Conservation (phyloP, 2,113 vertebrate species). For the Myodes glareolus region DNA sequence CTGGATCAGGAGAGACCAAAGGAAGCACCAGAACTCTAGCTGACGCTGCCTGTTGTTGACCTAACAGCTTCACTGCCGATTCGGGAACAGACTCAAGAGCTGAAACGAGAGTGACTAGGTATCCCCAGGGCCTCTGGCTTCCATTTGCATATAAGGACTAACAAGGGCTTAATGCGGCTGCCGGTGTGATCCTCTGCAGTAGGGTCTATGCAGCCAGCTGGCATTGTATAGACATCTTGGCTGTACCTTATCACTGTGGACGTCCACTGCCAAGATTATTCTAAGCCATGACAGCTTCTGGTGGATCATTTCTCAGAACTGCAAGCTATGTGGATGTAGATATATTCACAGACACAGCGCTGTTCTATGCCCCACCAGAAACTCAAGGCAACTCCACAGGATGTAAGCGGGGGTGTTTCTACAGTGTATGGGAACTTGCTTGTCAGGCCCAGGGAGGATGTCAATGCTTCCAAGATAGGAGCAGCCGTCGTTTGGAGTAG, state of each 20-base stretch:
- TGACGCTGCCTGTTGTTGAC: rapidly evolving
- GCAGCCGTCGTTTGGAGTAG: background rate
- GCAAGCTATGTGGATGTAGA: background rate
- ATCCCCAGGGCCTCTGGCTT: background rate
- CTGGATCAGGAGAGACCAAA: background rate
- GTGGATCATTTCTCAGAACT: background rate
- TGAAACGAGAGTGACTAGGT: rapidly evolving
- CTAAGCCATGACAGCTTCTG: background rate
- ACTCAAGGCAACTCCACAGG: background rate
- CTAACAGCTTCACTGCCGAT: background rate
- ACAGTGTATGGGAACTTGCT: background rate
- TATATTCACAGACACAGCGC: background rate
- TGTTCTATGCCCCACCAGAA: background rate
- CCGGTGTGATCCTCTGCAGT: background rate
- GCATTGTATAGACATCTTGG: background rate
- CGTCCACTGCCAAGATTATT: background rate
- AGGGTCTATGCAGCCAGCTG: background rate
- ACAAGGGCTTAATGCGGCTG: background rate
- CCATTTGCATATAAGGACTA: background rate
- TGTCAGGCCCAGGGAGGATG: background rate
- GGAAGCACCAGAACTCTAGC: background rate
- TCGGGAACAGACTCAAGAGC: background rate
- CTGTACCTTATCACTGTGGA: background rate
- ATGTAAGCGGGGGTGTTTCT: background rate
- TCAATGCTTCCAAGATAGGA: background rate